These are phyloP conservation scores for Clepsis dumicolana DNA, from an alignment of 2,888 invertebrate species.

Conservation along the genomic window DNA sequence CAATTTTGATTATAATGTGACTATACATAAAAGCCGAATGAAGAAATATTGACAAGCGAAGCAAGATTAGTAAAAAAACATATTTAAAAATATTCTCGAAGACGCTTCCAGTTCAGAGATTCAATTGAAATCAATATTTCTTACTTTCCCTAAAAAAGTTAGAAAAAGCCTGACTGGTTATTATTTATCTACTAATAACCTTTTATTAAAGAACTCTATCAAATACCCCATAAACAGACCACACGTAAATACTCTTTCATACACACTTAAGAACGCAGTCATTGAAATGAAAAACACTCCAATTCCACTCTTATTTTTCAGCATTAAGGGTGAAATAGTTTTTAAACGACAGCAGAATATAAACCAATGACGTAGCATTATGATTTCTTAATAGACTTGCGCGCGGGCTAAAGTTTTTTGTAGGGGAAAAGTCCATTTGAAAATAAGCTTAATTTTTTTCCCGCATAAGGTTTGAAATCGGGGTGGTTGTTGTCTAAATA, in stretches of 20 bases:
- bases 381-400: slow-evolving; percentile 36
- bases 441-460: neutral
- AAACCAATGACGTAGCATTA: slow-evolving; percentile 28
- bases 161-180: slow-evolving; percentile 18
- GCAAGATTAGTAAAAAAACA: no score
- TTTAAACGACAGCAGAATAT: neutral
- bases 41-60: no score
- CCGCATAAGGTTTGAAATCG: neutral
- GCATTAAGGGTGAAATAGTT: neutral
- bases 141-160: neutral
- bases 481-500: neutral
- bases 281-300: slow-evolving; percentile 1
- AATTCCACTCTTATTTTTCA: neutral
- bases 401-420: slow-evolving; percentile 18
- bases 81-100: no score
- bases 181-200: slow-evolving; percentile 35
- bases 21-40: no score
- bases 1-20: no score
- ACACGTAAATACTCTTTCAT: slow-evolving; percentile 15
- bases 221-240: slow-evolving; percentile 34
- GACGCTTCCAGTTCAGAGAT: no score
- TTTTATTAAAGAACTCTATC: slow-evolving; percentile 37
- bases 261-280: neutral
- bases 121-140: neutral
- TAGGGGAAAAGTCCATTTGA: neutral